Base-by-base conservation (phyloP, 2,113 vertebrate genomes). In the Argyrosomus japonicus region DNA sequence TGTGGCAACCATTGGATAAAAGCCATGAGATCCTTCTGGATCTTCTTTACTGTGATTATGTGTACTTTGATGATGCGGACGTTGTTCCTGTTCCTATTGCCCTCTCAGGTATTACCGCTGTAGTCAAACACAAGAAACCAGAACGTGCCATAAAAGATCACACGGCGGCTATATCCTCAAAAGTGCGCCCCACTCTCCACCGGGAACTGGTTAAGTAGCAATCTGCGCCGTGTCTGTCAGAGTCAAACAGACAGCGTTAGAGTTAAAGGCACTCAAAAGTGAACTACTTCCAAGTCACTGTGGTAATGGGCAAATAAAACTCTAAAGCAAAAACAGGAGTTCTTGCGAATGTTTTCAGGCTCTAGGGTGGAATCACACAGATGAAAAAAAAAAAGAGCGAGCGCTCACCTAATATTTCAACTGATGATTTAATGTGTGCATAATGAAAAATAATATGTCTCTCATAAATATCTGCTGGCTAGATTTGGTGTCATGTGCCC, bases 381-480 rank as follows among this genome's bases (percentile, higher is more conserved):
- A 78, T 51, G 75, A 50, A 27, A 48, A 57, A 62, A 50, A 51
- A 51, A 19, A 40, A 64, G 14, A n/a, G 63, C 1, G 1, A 70
- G 57, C 5, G 1, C 51, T 48, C 0, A 10, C 18, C 83, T 76
- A 79, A 83, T 73, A 85, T 89, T 90, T 89, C 79, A 87, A 76
- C 70, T 67, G 75, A 87, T 87, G 89, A 91, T 91, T 91, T 93
- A 91, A 90, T 75, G 77, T 79, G 81, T 86, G 85, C 87, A 84
- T 88, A 92, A 93, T 92, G 87, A 92, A 89, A 93, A 93, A 82
- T 89, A 91, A 92, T 91, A 87, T 81, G 74, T 86, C 77, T 75
- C 75, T 85, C 84, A 83, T 93, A 91, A 93, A 93, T 87, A 92
- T 90, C 82, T 78, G 65, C 77, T 6, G 87, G 85, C 60, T 77